A percentile compares a stretch with the other conserved stretches of the same genome.
phyloP scores from a whole-genome alignment of 1,140 invertebrate species.

The Probaryconus sp. region DNA sequence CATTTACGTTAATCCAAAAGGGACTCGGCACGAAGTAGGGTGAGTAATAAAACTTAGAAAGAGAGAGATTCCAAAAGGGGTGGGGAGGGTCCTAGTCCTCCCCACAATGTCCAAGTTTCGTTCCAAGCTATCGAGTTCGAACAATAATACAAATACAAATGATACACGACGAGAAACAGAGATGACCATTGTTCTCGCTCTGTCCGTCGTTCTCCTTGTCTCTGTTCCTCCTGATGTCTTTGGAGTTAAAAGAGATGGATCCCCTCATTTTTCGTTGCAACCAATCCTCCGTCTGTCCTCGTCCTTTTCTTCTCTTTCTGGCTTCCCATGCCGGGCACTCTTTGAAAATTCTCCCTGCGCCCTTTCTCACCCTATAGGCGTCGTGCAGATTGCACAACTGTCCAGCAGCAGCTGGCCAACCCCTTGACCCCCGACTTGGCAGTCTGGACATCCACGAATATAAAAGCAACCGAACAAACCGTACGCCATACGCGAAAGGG shows the following conservation, averaged over 20 bases:
- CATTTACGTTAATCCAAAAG: constrained; percentile 10
- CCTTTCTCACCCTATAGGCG: constrained; percentile 49
- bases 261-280: constrained; percentile 29
- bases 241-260: constrained; percentile 1
- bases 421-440: constrained; percentile 65
- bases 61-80: background rate
- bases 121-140: constrained; percentile 40
- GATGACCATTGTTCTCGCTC: background rate
- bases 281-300: constrained; percentile 32
- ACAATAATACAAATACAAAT: constrained; percentile 57
- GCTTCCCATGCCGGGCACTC: constrained; percentile 47
- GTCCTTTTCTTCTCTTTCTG: constrained; percentile 33
- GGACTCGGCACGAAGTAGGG: no score
- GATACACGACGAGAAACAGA: constrained; percentile 4
- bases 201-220: constrained; percentile 3
- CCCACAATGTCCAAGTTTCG: background rate
- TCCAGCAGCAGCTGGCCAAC: constrained; percentile 67
- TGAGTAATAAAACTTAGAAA: no score
- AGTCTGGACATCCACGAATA: constrained; percentile 56
- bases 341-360: constrained; percentile 38
- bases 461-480: no score
- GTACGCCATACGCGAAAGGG: constrained; percentile 53
- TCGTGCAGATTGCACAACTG: constrained; percentile 63
- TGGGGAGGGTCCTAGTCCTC: constrained; percentile 7
- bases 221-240: constrained; percentile 6